A percentile compares a stretch with the other conserved stretches of the same genome.
Conservation (phyloP, 1,140 invertebrate genomes). For the Diachasma alloeum region DNA sequence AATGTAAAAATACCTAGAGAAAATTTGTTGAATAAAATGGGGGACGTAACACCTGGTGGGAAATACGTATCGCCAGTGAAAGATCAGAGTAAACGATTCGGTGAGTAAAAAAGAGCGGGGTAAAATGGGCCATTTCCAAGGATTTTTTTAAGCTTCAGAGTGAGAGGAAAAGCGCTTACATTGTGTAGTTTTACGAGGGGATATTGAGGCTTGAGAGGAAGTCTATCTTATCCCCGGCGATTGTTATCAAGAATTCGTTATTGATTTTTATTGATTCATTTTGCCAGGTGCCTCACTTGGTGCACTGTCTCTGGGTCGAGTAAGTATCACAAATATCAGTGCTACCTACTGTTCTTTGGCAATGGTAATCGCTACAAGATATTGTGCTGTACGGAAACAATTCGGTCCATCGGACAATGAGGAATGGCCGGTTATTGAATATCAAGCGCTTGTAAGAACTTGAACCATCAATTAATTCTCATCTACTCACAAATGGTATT, state of each 20-base stretch:
- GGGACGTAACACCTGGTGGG: constrained; percentile 86
- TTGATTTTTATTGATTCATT: constrained; percentile 18
- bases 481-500: too few relatives aligned
- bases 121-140: neutral
- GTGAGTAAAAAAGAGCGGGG: constrained; percentile 42
- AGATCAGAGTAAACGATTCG: constrained; percentile 80
- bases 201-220: too few relatives aligned
- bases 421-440: constrained; percentile 88
- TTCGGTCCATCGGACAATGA: constrained; percentile 77
- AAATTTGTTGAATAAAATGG: constrained; percentile 85
- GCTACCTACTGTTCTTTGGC: constrained; percentile 76
- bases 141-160: neutral
- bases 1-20: constrained; percentile 84
- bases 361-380: constrained; percentile 86
- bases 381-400: constrained; percentile 88
- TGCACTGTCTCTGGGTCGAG: constrained; percentile 83
- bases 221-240: too few relatives aligned
- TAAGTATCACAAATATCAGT: constrained; percentile 78
- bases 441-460: constrained; percentile 79
- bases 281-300: constrained; percentile 78
- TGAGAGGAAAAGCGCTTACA: too few relatives aligned
- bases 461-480: neutral
- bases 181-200: too few relatives aligned
- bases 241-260: too few relatives aligned
- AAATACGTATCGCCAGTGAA: constrained; percentile 81